Percentiles rank a stretch among this genome's conserved stretches.
These are phyloP conservation scores for Arctia plantaginis DNA, from an alignment of 2,888 invertebrate genomes.

Conservation along the genomic window DNA sequence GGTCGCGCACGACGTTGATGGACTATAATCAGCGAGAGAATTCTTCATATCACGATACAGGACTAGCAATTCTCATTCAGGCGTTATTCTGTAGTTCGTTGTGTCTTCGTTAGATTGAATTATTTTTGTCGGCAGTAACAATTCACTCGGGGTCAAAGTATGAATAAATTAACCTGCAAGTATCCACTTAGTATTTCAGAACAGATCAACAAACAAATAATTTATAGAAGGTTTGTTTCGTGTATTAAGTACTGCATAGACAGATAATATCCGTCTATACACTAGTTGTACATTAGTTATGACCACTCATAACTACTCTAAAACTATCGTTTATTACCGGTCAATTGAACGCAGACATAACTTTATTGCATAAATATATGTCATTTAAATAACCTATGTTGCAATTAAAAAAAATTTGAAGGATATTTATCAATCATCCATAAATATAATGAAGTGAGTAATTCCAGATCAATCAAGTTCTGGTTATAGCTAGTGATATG, in stretches of 20 bases:
- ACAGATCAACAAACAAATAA: constrained; percentile 7
- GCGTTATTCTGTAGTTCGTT: too few relatives aligned
- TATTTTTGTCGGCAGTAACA: too few relatives aligned
- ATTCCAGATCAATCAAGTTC: too few relatives aligned
- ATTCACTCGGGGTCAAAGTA: neutral
- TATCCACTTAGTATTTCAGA: neutral
- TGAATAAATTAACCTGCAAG: neutral
- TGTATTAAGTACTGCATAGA: constrained; percentile 15
- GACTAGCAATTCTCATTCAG: too few relatives aligned
- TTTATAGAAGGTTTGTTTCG: neutral
- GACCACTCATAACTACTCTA: constrained; percentile 40
- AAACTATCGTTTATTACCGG: constrained; percentile 17
- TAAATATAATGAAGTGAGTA: too few relatives aligned
- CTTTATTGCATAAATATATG: neutral
- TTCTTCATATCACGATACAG: too few relatives aligned
- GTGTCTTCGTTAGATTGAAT: too few relatives aligned
- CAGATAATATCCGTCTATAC: constrained; percentile 30
- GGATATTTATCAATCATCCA: too few relatives aligned
- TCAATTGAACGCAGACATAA: constrained; percentile 21
- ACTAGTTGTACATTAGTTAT: constrained; percentile 20
- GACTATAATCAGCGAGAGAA: too few relatives aligned
- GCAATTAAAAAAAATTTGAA: neutral
- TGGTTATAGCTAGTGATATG: too few relatives aligned
- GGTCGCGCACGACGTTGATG: too few relatives aligned
- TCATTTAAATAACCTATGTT: neutral